Percentiles rank a stretch among this genome's conserved stretches.
Evolutionary conservation across 2,888 invertebrate species (phyloP).

Genomic region (Rugalucina vietnamica): DNA sequence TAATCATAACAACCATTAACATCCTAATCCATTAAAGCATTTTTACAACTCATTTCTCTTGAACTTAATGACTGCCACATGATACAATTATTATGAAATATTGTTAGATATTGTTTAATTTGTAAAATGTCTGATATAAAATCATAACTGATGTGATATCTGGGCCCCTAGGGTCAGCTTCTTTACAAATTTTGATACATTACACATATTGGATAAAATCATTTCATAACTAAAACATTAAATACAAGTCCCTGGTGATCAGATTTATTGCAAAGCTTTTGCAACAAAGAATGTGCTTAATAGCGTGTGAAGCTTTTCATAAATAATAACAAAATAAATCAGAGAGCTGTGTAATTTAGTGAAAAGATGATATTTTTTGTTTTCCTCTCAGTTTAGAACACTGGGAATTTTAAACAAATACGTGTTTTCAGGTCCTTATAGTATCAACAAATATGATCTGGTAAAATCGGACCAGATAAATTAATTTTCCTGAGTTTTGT

Average conservation of each 20-base stretch:
- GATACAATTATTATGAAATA: not conserved
- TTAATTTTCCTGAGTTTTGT: too few species aligned
- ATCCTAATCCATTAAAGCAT: too few species aligned
- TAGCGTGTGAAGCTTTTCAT: constrained; percentile 2
- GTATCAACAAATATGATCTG: too few species aligned
- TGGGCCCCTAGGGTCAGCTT: constrained; percentile 38
- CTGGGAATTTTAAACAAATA: too few species aligned
- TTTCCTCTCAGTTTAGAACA: too few species aligned
- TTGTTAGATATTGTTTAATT: not conserved
- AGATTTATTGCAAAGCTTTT: constrained; percentile 2
- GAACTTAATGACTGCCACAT: too few species aligned
- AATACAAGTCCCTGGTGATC: not conserved
- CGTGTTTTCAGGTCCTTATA: too few species aligned
- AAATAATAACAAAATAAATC: constrained; percentile 12
- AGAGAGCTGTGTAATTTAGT: not conserved
- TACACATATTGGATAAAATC: constrained; percentile 59
- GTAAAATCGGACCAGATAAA: too few species aligned
- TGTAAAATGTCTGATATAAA: constrained; percentile 46
- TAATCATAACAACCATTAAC: too few species aligned
- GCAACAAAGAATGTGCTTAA: constrained; percentile 9
- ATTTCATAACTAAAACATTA: constrained; percentile 52
- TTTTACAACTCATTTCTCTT: too few species aligned
- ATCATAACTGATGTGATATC: constrained; percentile 60
- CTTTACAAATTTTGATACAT: constrained; percentile 60
- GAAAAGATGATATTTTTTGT: not conserved